A percentile compares a stretch with the other conserved stretches of the same genome.
Evolutionary conservation across 1,140 invertebrate species (phyloP).

Genomic region (Physella acuta): DNA sequence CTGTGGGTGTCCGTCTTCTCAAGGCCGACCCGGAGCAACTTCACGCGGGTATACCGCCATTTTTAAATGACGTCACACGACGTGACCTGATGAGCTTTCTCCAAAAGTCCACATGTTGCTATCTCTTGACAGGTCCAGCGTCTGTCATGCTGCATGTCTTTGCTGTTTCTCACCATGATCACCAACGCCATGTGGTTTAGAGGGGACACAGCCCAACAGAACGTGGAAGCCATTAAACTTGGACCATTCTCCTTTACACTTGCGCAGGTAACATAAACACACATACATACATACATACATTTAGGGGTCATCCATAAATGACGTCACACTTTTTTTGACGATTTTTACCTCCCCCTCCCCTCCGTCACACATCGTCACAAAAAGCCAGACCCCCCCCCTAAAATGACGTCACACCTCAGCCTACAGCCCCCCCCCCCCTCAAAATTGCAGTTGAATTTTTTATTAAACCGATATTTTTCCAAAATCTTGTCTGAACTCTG

Average conservation of each 20-base stretch:
- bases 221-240: slow-evolving; percentile 34
- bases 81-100: not conserved
- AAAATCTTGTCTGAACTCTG: no score
- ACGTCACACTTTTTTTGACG: no score
- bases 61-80: not conserved
- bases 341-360: no score
- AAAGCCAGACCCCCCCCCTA: no score
- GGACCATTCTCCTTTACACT: slow-evolving; percentile 50
- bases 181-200: slow-evolving; percentile 62
- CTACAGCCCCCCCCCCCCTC: no score
- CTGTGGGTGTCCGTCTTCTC: slow-evolving; percentile 60
- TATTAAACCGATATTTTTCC: no score
- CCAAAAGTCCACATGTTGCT: no score
- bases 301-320: no score
- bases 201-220: slow-evolving; percentile 33
- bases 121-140: slow-evolving; percentile 55
- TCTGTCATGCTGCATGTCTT: slow-evolving; percentile 57
- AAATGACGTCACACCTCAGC: no score
- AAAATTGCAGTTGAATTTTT: no score
- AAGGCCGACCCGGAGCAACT: slow-evolving; percentile 56
- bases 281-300: no score
- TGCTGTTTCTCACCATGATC: slow-evolving; percentile 61
- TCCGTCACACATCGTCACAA: no score
- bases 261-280: slow-evolving; percentile 41
- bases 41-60: slow-evolving; percentile 44